These are phyloP conservation scores for Drosophila stalkeri DNA, from an alignment of 2,888 invertebrate genomes.

Conservation along the genomic window DNA sequence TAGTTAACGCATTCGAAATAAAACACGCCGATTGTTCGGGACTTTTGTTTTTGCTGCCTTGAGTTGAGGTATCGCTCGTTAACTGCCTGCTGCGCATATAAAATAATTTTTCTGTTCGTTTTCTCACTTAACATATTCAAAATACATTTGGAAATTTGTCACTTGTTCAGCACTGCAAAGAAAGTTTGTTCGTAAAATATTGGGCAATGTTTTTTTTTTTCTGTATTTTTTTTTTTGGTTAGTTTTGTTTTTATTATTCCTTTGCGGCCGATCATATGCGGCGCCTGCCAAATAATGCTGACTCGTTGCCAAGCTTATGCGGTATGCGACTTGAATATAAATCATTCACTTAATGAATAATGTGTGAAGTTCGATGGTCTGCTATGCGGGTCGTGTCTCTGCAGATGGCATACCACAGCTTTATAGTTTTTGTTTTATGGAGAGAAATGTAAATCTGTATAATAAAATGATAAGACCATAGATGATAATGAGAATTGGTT, in stretches of 20 bases:
- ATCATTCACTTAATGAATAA: constrained; percentile 20
- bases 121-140: constrained; percentile 52
- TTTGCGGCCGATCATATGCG: constrained; percentile 29
- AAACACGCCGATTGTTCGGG: constrained; percentile 14
- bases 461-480: not conserved
- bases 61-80: constrained; percentile 24
- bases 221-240: constrained; percentile 20
- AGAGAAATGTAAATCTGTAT: constrained; percentile 13
- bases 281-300: constrained; percentile 60
- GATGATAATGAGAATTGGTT: not conserved
- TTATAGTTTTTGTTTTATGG: constrained; percentile 2
- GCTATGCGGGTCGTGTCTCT: constrained; percentile 12
- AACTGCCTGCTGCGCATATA: constrained; percentile 62
- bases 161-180: constrained; percentile 49
- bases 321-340: constrained; percentile 48
- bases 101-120: constrained; percentile 49
- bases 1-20: constrained; percentile 1
- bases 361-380: constrained; percentile 6
- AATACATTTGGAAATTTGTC: constrained; percentile 59
- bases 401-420: not conserved
- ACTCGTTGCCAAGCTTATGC: constrained; percentile 34
- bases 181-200: constrained; percentile 67
- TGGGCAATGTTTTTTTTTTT: constrained; percentile 37
- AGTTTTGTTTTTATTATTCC: constrained; percentile 20
- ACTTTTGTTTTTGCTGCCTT: constrained; percentile 17